These are phyloP conservation scores for Calonectris borealis DNA, from an alignment of 2,113 vertebrate species.

Conservation along the genomic window DNA sequence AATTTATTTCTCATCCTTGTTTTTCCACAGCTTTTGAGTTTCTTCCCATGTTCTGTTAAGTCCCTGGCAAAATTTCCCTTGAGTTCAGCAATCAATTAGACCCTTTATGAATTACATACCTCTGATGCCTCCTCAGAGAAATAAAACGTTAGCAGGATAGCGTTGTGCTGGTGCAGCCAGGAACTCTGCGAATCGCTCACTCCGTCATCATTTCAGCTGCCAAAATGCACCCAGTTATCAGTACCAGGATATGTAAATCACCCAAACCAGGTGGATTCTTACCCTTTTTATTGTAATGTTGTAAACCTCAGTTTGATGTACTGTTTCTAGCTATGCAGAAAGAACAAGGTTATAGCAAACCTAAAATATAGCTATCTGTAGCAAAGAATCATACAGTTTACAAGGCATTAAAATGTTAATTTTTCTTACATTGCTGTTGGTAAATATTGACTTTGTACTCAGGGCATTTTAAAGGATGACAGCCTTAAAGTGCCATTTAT, in stretches of 20 bases:
- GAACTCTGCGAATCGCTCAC: not conserved
- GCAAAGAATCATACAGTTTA: not conserved
- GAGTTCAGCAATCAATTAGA: slow-evolving; percentile 9
- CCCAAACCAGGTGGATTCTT: not conserved
- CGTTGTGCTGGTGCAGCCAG: not conserved
- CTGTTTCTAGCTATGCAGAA: not conserved
- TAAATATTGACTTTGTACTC: not conserved
- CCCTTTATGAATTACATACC: not conserved
- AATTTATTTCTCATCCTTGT: not conserved
- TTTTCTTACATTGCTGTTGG: not conserved
- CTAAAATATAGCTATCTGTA: not conserved
- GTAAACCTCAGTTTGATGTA: not conserved
- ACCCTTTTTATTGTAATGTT: not conserved
- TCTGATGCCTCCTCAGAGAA: not conserved
- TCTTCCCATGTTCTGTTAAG: not conserved
- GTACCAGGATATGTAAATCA: not conserved
- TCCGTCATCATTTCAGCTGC: not conserved
- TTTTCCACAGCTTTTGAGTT: slow-evolving; percentile 7
- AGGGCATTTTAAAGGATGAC: not conserved
- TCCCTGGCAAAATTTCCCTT: not conserved
- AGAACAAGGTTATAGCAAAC: not conserved
- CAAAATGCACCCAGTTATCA: not conserved
- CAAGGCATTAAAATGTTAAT: not conserved
- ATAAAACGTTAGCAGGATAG: not conserved
- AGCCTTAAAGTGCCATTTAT: not conserved